Conservation (phyloP, 1,140 invertebrate species). For the Elysia chlorotica region DNA sequence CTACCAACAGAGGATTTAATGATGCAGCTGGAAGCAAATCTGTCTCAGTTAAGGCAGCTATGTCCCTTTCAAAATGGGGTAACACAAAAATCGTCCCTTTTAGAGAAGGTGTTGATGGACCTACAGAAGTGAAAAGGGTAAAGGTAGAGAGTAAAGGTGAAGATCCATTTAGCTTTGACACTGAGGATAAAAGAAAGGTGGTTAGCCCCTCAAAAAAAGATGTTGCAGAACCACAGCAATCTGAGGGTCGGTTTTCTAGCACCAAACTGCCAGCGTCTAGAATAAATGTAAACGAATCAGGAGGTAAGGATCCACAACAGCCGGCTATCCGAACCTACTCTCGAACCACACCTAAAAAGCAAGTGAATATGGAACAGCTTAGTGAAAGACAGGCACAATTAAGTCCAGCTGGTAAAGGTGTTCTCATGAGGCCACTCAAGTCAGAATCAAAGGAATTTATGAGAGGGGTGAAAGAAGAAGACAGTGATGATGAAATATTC, state of each 20-base stretch:
- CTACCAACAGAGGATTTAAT: conserved; percentile 41
- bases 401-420: no score
- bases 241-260: no score
- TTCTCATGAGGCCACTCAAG: no score
- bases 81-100: conserved; percentile 43
- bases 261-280: conserved; percentile 30
- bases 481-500: conserved; percentile 28
- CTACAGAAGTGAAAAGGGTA: conserved; percentile 27
- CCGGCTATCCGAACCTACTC: conserved; percentile 15
- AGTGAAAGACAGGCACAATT: no score
- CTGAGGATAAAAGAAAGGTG: conserved; percentile 34
- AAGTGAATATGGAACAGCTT: conserved; percentile 29
- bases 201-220: conserved; percentile 22
- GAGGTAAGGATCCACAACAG: neutral
- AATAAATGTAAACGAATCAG: conserved; percentile 15
- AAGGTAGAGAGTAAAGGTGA: conserved; percentile 29
- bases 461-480: conserved; percentile 21
- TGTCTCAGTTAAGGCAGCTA: conserved; percentile 32
- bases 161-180: conserved; percentile 49
- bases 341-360: conserved; percentile 3
- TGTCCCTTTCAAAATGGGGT: conserved; percentile 42
- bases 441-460: no score
- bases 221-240: neutral
- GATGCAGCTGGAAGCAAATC: conserved; percentile 35
- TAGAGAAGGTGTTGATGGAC: conserved; percentile 27